Conservation (phyloP, 2,797 vertebrate genomes). For the Sebastes vulpes region DNA sequence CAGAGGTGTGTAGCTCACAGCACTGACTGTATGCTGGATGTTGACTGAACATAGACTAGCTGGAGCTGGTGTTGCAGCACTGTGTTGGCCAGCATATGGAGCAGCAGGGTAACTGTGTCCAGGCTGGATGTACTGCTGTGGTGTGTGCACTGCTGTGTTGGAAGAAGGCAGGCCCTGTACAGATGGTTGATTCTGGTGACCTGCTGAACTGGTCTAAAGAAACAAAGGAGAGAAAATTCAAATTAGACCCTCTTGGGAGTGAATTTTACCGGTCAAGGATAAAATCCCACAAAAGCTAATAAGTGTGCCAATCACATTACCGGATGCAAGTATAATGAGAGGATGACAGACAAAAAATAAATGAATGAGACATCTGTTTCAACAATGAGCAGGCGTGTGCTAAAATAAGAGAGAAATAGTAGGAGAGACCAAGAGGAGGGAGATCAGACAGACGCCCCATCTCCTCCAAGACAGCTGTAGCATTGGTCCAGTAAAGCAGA, state of each 20-base stretch:
- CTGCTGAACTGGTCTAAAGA: conserved; percentile 64
- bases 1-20: conserved; percentile 50
- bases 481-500: conserved; percentile 65
- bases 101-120: conserved; percentile 70
- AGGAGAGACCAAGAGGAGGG: conserved; percentile 10
- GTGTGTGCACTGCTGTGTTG: conserved; percentile 53
- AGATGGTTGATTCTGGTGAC: conserved; percentile 70
- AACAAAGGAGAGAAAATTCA: conserved; percentile 34
- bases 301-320: background rate
- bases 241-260: conserved; percentile 4
- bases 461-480: conserved; percentile 43
- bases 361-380: conserved; percentile 36
- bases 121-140: conserved; percentile 71
- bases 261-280: background rate
- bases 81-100: conserved; percentile 62
- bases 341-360: conserved; percentile 47
- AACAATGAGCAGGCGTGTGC: conserved; percentile 53
- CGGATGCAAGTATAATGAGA: conserved; percentile 41
- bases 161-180: conserved; percentile 69
- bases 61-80: conserved; percentile 51
- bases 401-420: conserved; percentile 48
- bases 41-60: conserved; percentile 74
- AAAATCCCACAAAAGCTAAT: background rate
- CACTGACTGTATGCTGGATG: conserved; percentile 76
- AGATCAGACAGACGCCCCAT: conserved; percentile 29